Percentiles rank a stretch among this genome's conserved stretches.
These are phyloP conservation scores for Ochotona princeps DNA, from an alignment of 2,113 vertebrate genomes.

Conservation along the genomic window DNA sequence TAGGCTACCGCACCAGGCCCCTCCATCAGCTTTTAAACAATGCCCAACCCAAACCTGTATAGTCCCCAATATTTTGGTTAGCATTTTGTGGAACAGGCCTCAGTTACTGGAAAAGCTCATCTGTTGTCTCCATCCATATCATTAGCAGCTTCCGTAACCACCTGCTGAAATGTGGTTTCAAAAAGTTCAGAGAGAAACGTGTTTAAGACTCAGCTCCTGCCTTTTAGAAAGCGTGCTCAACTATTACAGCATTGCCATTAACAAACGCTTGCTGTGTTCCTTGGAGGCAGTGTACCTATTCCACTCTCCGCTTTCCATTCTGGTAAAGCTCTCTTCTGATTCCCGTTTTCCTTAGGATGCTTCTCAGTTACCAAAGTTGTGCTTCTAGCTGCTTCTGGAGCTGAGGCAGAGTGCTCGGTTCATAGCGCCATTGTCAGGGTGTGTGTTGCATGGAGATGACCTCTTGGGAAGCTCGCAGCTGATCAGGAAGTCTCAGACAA, in stretches of 20 bases:
- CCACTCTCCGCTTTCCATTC: not conserved
- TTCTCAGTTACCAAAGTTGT: conserved; percentile 12
- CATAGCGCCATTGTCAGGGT: not conserved
- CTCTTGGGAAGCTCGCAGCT: not conserved
- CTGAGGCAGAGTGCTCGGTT: not conserved
- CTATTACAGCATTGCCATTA: not conserved
- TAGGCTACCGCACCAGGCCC: too few relatives aligned
- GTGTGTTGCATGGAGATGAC: conserved; percentile 12
- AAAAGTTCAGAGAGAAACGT: not conserved
- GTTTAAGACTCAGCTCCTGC: not conserved
- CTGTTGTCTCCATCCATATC: too few relatives aligned
- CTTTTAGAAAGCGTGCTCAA: not conserved
- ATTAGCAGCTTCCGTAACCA: too few relatives aligned
- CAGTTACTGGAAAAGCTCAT: too few relatives aligned
- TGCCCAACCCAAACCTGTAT: too few relatives aligned
- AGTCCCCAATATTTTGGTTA: too few relatives aligned
- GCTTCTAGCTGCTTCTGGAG: conserved; percentile 40
- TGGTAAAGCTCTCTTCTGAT: not conserved
- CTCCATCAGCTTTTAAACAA: too few relatives aligned
- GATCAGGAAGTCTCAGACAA: not conserved
- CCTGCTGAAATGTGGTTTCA: too few relatives aligned
- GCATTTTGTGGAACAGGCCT: too few relatives aligned
- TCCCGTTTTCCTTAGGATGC: conserved; percentile 1
- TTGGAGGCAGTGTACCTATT: not conserved
- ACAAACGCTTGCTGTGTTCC: not conserved